These are phyloP conservation scores for Colletes collaris DNA, from an alignment of 2,888 invertebrate genomes.

Conservation along the genomic window DNA sequence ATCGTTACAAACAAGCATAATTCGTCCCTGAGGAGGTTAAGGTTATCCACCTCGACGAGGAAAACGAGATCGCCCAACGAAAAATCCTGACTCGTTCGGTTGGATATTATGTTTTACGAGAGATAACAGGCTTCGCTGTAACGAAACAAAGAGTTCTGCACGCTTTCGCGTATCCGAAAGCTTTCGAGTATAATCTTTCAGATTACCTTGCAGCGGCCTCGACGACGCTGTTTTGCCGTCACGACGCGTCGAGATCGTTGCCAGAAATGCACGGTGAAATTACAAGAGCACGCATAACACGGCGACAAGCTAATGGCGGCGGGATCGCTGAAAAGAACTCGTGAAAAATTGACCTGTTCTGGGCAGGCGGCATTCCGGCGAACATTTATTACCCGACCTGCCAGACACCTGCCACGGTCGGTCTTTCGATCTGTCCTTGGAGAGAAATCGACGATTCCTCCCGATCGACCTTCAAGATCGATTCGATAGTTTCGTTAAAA, in stretches of 20 bases:
- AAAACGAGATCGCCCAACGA: too few relatives aligned
- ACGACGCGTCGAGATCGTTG: not conserved
- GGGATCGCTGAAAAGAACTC: constrained; percentile 18
- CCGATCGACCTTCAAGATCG: not conserved
- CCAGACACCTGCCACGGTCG: constrained; percentile 25
- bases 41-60: too few relatives aligned
- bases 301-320: constrained; percentile 7
- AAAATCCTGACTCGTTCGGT: too few relatives aligned
- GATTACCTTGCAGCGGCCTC: constrained; percentile 39
- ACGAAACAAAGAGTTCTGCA: constrained; percentile 1
- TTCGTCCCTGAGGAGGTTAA: too few relatives aligned
- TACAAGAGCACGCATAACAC: constrained; percentile 6
- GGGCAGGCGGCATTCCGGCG: constrained; percentile 46
- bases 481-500: not conserved
- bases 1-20: too few relatives aligned
- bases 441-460: constrained; percentile 26
- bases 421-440: constrained; percentile 20
- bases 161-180: constrained; percentile 9
- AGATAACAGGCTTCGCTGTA: too few relatives aligned
- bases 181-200: constrained; percentile 43
- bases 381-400: constrained; percentile 42
- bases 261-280: constrained; percentile 17
- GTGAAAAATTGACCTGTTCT: constrained; percentile 38
- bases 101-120: too few relatives aligned
- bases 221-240: not conserved